Evolutionary conservation across 1,140 invertebrate genomes (phyloP).

Genomic region (Drosophila chauvacae): DNA sequence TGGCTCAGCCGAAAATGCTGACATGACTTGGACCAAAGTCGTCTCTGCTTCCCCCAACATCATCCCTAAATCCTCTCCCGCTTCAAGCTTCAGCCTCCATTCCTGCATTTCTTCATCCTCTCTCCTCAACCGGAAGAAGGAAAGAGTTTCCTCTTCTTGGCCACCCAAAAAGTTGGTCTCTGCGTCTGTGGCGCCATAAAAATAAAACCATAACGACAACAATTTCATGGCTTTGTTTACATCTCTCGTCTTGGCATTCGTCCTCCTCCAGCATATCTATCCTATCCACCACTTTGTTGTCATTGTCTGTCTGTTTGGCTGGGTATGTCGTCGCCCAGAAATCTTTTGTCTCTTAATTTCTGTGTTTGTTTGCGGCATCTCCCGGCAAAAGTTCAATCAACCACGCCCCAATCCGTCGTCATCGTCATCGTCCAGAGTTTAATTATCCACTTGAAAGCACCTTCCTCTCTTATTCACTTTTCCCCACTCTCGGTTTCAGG

Average conservation of each 20-base stretch:
- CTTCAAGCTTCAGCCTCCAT: not conserved
- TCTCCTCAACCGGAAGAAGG: not conserved
- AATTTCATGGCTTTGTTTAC: constrained; percentile 76
- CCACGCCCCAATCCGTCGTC: constrained; percentile 34
- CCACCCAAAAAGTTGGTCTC: constrained; percentile 18
- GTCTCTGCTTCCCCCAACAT: not conserved
- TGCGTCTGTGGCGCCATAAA: constrained; percentile 60
- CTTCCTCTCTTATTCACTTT: constrained; percentile 3
- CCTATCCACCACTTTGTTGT: constrained; percentile 5
- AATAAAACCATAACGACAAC: constrained; percentile 62
- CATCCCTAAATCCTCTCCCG: constrained; percentile 20
- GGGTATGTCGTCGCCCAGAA: not conserved
- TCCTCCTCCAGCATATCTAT: constrained; percentile 1
- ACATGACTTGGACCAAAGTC: constrained; percentile 29
- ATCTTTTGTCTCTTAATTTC: constrained; percentile 26
- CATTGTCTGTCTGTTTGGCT: not conserved
- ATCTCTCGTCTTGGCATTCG: constrained; percentile 31
- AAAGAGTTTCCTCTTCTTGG: constrained; percentile 17
- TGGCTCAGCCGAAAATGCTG: constrained; percentile 49
- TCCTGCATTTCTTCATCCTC: not conserved
- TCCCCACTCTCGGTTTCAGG: not conserved
- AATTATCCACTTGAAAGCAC: constrained; percentile 68
- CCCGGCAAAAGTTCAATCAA: constrained; percentile 58
- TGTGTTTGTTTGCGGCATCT: constrained; percentile 7
- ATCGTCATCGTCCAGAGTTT: constrained; percentile 36